Conservation (phyloP, 2,888 invertebrate species). For the Chrysodeixis includens region DNA sequence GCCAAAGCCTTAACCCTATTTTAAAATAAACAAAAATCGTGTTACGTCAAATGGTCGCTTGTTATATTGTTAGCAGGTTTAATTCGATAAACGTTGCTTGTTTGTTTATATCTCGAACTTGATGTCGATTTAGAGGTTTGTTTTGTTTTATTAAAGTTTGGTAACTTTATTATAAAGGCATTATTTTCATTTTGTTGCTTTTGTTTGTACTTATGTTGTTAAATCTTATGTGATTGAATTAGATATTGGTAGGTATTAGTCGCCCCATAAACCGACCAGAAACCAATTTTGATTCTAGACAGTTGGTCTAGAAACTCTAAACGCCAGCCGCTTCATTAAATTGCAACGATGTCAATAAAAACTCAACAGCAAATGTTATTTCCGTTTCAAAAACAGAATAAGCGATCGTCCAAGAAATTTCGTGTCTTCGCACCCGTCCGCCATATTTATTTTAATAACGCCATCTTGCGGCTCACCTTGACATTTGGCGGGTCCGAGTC, state of each 20-base stretch:
- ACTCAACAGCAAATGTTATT: background rate
- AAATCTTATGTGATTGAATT: too few species aligned
- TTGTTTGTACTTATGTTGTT: too few species aligned
- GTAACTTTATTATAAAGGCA: background rate
- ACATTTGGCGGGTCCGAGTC: constrained; percentile 74
- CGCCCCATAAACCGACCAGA: too few species aligned
- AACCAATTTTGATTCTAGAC: too few species aligned
- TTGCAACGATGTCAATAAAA: background rate
- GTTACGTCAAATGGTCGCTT: constrained; percentile 42
- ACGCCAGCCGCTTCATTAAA: background rate
- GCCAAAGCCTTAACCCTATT: constrained; percentile 53
- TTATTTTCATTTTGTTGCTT: too few species aligned
- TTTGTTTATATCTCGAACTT: background rate
- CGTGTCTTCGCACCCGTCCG: constrained; percentile 49
- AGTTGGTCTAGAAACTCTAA: background rate
- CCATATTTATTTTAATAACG: constrained; percentile 70
- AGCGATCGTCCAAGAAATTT: constrained; percentile 29
- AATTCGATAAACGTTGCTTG: constrained; percentile 11
- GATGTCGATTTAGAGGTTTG: background rate
- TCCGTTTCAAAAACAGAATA: constrained; percentile 25
- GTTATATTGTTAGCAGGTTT: constrained; percentile 25
- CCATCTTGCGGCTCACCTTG: constrained; percentile 78
- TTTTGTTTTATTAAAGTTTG: background rate
- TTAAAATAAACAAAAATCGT: constrained; percentile 39
- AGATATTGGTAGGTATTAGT: too few species aligned